Conservation (phyloP, 2,113 vertebrate genomes). For the Triplophysa rosa region DNA sequence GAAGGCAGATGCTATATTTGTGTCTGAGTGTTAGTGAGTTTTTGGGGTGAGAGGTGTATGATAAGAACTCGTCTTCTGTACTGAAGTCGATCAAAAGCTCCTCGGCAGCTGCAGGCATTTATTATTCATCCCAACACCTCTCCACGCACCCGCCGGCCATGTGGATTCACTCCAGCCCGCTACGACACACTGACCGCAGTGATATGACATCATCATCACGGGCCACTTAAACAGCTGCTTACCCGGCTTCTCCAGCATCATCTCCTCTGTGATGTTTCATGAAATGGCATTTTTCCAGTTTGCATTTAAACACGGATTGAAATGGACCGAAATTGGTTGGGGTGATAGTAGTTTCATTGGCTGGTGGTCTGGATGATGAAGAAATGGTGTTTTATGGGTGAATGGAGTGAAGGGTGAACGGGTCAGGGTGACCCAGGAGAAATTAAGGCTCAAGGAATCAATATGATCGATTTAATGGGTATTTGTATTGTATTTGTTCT, state of each 20-base stretch:
- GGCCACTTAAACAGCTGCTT: background rate
- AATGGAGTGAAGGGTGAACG: conserved; percentile 1
- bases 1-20: conserved; percentile 34
- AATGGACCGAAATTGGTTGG: too few relatives aligned
- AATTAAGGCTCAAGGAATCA: conserved; percentile 16
- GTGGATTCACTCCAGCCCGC: background rate
- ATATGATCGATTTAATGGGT: background rate
- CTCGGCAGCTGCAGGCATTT: conserved; percentile 41
- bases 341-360: background rate
- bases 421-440: conserved; percentile 3
- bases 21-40: conserved; percentile 37
- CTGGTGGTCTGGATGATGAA: background rate
- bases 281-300: background rate
- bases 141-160: background rate
- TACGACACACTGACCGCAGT: background rate
- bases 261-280: background rate
- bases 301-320: background rate
- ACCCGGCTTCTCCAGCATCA: background rate
- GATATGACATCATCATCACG: conserved; percentile 20
- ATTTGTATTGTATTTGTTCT: conserved; percentile 21
- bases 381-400: conserved; percentile 8
- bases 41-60: conserved; percentile 5
- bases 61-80: conserved; percentile 30
- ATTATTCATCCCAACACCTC: conserved; percentile 47
- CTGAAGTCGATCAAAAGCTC: conserved; percentile 51